Percentiles rank a stretch among this genome's conserved stretches.
These are phyloP conservation scores for Mesembrinibis cayennensis DNA, from an alignment of 2,113 vertebrate species.

Conservation along the genomic window DNA sequence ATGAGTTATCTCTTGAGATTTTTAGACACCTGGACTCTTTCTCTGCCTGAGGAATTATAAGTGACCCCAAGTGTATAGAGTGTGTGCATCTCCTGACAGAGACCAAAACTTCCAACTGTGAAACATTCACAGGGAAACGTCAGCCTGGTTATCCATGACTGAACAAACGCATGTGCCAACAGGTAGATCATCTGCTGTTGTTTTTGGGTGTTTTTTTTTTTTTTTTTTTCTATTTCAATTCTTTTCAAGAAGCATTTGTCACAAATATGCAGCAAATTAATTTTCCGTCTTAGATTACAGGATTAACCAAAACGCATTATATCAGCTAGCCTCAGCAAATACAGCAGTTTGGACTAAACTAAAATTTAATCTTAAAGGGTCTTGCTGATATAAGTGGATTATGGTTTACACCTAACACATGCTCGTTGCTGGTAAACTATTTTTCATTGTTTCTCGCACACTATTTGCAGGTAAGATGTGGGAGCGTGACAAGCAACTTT, in stretches of 20 bases:
- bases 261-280: background rate
- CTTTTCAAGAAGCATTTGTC: background rate
- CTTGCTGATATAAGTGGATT: background rate
- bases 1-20: background rate
- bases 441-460: constrained; percentile 3
- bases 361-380: background rate
- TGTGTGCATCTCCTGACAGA: background rate
- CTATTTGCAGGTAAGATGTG: background rate
- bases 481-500: background rate
- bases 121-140: background rate
- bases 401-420: background rate
- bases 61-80: background rate
- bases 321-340: background rate
- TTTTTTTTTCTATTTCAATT: accelerated
- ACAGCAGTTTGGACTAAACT: background rate
- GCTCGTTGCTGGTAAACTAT: background rate
- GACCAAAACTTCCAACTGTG: background rate
- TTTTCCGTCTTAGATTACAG: background rate
- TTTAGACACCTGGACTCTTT: background rate
- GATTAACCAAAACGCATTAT: background rate
- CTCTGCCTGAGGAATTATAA: background rate
- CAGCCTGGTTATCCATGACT: background rate
- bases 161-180: background rate
- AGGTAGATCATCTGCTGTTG: background rate
- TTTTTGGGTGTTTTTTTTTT: background rate